Conservation (phyloP, 1,140 invertebrate genomes). For the Metopolophium dirhodum region DNA sequence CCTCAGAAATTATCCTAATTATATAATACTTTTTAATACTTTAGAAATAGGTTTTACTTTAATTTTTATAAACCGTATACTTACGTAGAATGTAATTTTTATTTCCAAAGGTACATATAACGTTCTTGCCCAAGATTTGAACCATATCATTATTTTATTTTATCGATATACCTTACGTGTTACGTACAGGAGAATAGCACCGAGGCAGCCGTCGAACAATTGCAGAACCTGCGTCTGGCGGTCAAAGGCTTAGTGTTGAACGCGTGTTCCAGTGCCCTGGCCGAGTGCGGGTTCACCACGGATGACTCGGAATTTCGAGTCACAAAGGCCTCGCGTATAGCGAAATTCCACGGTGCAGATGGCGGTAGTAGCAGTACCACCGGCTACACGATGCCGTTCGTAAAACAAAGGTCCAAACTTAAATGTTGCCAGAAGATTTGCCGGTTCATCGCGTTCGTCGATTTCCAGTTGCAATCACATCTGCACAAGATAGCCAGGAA, state of each 20-base stretch:
- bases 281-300: background rate
- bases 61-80: background rate
- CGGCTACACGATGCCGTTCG: background rate
- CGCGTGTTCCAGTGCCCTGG: background rate
- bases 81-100: background rate
- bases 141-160: background rate
- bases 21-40: background rate
- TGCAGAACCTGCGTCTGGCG: background rate
- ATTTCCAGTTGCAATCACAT: constrained; percentile 8
- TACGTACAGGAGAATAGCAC: background rate
- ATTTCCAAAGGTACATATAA: background rate
- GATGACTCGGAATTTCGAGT: background rate
- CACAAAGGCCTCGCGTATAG: background rate
- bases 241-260: background rate
- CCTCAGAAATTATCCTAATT: background rate
- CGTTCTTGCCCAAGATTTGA: background rate
- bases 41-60: background rate
- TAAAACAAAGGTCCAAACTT: constrained; percentile 21
- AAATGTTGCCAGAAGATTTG: constrained; percentile 33
- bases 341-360: background rate
- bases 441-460: background rate
- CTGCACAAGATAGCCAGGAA: constrained; percentile 17
- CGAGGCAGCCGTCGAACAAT: background rate
- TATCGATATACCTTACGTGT: background rate
- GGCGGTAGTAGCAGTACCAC: background rate